Conservation (phyloP, 2,888 invertebrate genomes). For the Apomyelois bistriatella region DNA sequence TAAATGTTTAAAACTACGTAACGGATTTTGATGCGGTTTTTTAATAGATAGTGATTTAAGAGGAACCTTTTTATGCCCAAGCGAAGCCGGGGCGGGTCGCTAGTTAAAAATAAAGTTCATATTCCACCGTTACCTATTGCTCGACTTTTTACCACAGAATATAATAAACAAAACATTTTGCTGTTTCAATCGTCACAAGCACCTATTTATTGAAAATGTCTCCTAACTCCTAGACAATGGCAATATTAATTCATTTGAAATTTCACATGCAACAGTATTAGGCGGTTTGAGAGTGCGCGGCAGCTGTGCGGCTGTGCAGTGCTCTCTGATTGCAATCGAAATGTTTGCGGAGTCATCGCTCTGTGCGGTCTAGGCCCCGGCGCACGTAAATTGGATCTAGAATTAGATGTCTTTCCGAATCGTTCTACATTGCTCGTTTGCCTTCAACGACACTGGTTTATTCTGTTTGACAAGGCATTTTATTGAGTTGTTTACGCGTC, state of each 20-base stretch:
- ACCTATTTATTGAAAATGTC: neutral
- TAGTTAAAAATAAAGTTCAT: no score
- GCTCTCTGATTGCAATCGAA: conserved; percentile 47
- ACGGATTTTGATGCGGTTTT: no score
- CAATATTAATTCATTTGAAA: neutral
- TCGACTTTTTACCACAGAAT: no score
- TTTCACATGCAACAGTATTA: neutral
- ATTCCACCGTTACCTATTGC: no score
- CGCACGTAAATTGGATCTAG: conserved; percentile 62
- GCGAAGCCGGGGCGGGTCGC: no score
- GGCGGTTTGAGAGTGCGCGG: conserved; percentile 16
- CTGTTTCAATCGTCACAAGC: no score
- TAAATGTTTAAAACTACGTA: no score
- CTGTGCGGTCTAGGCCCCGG: conserved; percentile 48
- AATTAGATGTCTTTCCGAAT: conserved; percentile 58
- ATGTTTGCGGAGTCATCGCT: conserved; percentile 65
- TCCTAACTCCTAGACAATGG: neutral
- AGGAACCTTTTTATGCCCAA: no score
- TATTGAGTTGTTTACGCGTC: conserved; percentile 4
- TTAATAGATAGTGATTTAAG: no score
- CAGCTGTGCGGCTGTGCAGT: conserved; percentile 35
- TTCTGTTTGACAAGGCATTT: neutral
- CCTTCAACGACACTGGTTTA: conserved; percentile 23
- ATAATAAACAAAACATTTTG: no score
- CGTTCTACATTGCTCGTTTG: conserved; percentile 37